phyloP scores from a whole-genome alignment of 2,888 invertebrate species.

The Achlya flavicornis region DNA sequence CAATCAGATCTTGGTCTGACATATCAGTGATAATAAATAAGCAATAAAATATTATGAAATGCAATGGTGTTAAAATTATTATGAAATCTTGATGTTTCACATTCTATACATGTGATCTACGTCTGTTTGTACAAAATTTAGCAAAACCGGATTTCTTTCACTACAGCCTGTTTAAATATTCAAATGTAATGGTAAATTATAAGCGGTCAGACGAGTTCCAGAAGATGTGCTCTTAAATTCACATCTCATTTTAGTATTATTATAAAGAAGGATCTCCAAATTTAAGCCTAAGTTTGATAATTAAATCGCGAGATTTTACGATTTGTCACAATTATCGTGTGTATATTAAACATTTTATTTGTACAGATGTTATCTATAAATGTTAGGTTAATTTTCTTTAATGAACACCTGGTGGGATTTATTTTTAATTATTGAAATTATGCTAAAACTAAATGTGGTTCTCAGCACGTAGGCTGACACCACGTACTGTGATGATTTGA shows the following conservation, averaged over 20 bases:
- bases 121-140: conserved; percentile 26
- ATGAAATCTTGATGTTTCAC: conserved; percentile 20
- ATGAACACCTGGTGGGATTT: conserved; percentile 35
- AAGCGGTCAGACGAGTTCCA: conserved; percentile 17
- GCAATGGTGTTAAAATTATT: conserved; percentile 1
- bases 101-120: conserved; percentile 26
- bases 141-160: conserved; percentile 42
- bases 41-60: conserved; percentile 5
- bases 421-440: conserved; percentile 23
- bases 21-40: conserved; percentile 1
- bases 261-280: conserved; percentile 15
- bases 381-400: conserved; percentile 18
- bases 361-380: conserved; percentile 24
- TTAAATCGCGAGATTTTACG: conserved; percentile 30
- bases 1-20: conserved; percentile 6
- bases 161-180: conserved; percentile 39
- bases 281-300: conserved; percentile 21
- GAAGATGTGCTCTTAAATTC: conserved; percentile 18
- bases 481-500: conserved; percentile 26
- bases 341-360: conserved; percentile 37
- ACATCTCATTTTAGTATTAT: conserved; percentile 17
- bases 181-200: conserved; percentile 49
- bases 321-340: conserved; percentile 24
- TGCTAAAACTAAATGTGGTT: conserved; percentile 21
- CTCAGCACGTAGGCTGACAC: conserved; percentile 25